Evolutionary conservation across 2,113 vertebrate species (phyloP).

Genomic region (Pseudopipra pipra): DNA sequence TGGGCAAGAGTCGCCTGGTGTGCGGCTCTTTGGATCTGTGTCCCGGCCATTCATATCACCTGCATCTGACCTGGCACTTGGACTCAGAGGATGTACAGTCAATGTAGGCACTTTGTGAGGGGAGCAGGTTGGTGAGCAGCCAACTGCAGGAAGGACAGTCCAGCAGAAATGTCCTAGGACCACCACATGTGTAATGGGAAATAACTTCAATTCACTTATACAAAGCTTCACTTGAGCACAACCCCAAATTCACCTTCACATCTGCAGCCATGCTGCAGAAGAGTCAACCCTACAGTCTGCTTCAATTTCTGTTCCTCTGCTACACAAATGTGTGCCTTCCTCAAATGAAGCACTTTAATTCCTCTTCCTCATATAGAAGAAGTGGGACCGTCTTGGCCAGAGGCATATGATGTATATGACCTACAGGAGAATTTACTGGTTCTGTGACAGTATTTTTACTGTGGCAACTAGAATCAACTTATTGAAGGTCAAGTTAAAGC

Average conservation of each 20-base stretch:
- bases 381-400: background rate
- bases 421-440: background rate
- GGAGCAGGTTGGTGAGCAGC: background rate
- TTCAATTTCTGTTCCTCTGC: background rate
- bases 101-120: background rate
- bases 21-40: background rate
- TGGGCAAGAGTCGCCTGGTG: background rate
- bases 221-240: background rate
- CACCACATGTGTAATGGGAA: background rate
- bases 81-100: background rate
- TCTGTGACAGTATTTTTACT: background rate
- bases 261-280: background rate
- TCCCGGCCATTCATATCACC: background rate
- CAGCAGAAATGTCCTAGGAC: background rate
- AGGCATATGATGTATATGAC: background rate
- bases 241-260: background rate
- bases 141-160: background rate
- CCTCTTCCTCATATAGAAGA: background rate
- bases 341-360: background rate
- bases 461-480: background rate
- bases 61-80: background rate
- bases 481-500: background rate
- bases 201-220: background rate
- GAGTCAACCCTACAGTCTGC: background rate
- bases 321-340: background rate